Evolutionary conservation across 2,888 invertebrate species (phyloP).

Genomic region (Caenorhabditis sp.): DNA sequence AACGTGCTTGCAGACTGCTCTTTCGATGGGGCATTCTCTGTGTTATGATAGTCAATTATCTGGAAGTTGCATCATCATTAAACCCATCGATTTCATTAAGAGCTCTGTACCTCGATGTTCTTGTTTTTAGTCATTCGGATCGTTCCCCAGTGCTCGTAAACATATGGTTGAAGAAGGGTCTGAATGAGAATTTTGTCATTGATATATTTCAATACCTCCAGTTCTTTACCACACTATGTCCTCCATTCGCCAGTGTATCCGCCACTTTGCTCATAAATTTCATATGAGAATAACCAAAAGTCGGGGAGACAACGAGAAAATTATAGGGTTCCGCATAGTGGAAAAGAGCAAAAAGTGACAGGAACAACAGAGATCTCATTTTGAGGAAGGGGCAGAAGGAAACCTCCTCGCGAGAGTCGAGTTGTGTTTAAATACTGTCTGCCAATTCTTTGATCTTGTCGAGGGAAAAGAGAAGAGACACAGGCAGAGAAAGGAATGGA

Average conservation of each 20-base stretch:
- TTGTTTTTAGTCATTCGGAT: constrained; percentile 37
- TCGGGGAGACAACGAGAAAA: constrained; percentile 34
- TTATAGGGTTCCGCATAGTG: constrained; percentile 22
- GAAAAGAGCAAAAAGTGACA: constrained; percentile 29
- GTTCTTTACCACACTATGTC: constrained; percentile 51
- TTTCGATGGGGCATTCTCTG: constrained; percentile 20
- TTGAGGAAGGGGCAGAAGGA: too few species aligned
- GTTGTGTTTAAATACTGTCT: constrained; percentile 6
- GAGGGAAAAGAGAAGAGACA: not conserved
- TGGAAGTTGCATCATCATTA: constrained; percentile 1
- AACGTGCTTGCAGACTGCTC: constrained; percentile 42
- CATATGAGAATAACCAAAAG: constrained; percentile 47
- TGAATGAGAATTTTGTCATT: too few species aligned
- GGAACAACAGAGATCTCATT: constrained; percentile 20
- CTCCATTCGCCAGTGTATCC: constrained; percentile 31
- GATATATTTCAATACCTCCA: too few species aligned
- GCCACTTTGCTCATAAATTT: constrained; percentile 50
- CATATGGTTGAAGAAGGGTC: constrained; percentile 38
- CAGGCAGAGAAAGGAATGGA: not conserved
- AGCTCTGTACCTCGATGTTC: constrained; percentile 20
- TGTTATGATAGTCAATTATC: constrained; percentile 36
- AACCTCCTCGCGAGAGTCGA: not conserved
- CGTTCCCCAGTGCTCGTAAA: constrained; percentile 37
- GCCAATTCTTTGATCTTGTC: constrained; percentile 11
- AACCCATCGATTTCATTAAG: too few species aligned